Evolutionary conservation across 2,888 invertebrate species (phyloP), one percentile per base, ranked within the genome.

Genomic region (Norana najaformis): DNA sequence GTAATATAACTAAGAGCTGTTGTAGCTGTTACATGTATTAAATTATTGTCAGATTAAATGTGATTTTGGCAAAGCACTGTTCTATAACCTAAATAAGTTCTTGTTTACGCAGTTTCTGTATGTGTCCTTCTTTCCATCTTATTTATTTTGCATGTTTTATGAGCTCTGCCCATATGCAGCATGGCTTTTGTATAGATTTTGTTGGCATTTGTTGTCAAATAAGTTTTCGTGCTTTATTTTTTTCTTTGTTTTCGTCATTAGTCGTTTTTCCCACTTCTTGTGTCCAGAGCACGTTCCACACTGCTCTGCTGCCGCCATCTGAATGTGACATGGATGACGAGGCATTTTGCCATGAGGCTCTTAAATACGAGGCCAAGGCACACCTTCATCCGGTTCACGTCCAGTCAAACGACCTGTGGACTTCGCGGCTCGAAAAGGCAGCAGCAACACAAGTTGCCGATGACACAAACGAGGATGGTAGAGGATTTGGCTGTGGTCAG

Each of bases 201-300:
- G 35, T 85, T 85, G 85, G 36, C 85, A 23, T 85, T 85, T 85
- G 85, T 85, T 85, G 85, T 35, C 36, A 85, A 85, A 85, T 85
- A 85, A 36, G 85, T 85, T 85, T 85, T 37, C 85, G 85, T 85
- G 85, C 85, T 85, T 85, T 85, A 85, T 85, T 83, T 85, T 83
- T 85, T 85, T 85, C 36, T 36, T 85, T 85, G 35, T 35, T 85
- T 85, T 85, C 36, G 23, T 20, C 85, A 85, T 85, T 85, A 85
- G 85, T 85, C 36, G 85, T 85, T 85, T 85, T 85, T 85, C 85
- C 85, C 37, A 85, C 85, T 85, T 85, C 85, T 85, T 85, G 85
- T 85, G 85, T 37, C 85, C 85, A 85, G 36, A 36, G 85, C 85
- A 85, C 85, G 36, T 85, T 85, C 85, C 85, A 85, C 20, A 0